Percentiles rank a stretch among this genome's conserved stretches.
These are phyloP conservation scores for cat (Felis catus) DNA, from an alignment of 2,113 vertebrate species.

Conservation along the genomic window DNA sequence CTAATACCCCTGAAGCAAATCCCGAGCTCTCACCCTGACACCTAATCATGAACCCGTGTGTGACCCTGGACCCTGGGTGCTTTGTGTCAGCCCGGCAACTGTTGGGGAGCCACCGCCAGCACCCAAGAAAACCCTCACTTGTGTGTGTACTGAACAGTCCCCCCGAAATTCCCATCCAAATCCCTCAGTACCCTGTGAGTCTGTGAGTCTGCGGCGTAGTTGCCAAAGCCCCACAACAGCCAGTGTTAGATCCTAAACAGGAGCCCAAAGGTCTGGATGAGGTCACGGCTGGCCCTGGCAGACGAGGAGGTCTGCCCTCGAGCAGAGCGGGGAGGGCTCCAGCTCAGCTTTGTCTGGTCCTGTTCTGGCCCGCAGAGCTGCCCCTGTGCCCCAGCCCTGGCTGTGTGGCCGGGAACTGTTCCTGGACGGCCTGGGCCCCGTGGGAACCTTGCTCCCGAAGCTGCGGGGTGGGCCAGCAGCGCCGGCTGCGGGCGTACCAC, in stretches of 20 bases:
- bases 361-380: neutral
- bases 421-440: slow-evolving; percentile 89
- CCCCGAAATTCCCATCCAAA: neutral
- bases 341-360: neutral
- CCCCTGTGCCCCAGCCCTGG: slow-evolving; percentile 78
- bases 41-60: neutral
- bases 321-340: neutral
- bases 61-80: neutral
- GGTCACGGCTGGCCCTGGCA: neutral
- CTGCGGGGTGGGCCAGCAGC: slow-evolving; percentile 92
- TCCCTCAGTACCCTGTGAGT: neutral
- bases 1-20: too few species aligned
- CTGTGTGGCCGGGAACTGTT: slow-evolving; percentile 87
- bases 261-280: neutral
- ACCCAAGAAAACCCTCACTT: neutral
- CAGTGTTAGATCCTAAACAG: neutral
- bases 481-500: slow-evolving; percentile 88
- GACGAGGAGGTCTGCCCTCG: neutral
- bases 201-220: neutral
- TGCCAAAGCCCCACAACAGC: neutral
- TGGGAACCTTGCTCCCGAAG: slow-evolving; percentile 90
- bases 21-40: accelerated
- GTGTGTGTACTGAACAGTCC: neutral
- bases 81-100: neutral
- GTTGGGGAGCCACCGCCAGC: neutral